Conservation (phyloP, 2,888 invertebrate genomes). For the Drosophila greeni region DNA sequence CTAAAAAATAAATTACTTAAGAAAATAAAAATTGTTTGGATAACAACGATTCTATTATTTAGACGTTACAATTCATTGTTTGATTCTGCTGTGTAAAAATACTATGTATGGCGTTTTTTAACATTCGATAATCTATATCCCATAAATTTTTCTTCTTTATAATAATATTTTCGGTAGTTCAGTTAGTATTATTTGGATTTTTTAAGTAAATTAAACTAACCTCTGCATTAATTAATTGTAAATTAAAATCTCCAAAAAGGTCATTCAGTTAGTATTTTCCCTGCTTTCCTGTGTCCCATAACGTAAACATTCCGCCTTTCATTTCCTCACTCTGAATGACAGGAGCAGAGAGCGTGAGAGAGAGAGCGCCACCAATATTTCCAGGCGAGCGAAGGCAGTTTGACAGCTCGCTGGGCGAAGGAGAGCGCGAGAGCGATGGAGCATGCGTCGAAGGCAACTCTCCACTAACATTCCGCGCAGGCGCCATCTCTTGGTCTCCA, state of each 20-base stretch:
- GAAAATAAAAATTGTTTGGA: not conserved
- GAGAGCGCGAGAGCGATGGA: slow-evolving; percentile 3
- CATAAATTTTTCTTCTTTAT: too few species aligned
- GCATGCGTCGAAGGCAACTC: slow-evolving; percentile 30
- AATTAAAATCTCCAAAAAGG: not conserved
- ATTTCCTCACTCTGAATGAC: slow-evolving; percentile 30
- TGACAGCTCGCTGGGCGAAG: slow-evolving; percentile 20
- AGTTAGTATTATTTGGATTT: too few species aligned
- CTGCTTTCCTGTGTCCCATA: slow-evolving; percentile 49
- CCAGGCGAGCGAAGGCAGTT: slow-evolving; percentile 23
- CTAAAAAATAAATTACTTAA: not conserved
- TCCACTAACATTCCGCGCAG: slow-evolving; percentile 34
- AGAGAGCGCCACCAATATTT: slow-evolving; percentile 21
- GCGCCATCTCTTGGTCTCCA: slow-evolving; percentile 29
- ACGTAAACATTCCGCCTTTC: slow-evolving; percentile 65
- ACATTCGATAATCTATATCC: too few species aligned
- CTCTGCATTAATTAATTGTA: not conserved
- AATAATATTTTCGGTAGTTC: too few species aligned
- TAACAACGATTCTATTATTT: not conserved
- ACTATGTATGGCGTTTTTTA: too few species aligned
- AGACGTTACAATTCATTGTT: not conserved
- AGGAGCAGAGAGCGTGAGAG: slow-evolving; percentile 21
- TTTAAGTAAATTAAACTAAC: not conserved
- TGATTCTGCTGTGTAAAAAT: not conserved
- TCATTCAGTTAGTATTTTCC: not conserved